These are phyloP conservation scores for Dicranocentrus wangi DNA, from an alignment of 2,888 invertebrate species.

Conservation along the genomic window DNA sequence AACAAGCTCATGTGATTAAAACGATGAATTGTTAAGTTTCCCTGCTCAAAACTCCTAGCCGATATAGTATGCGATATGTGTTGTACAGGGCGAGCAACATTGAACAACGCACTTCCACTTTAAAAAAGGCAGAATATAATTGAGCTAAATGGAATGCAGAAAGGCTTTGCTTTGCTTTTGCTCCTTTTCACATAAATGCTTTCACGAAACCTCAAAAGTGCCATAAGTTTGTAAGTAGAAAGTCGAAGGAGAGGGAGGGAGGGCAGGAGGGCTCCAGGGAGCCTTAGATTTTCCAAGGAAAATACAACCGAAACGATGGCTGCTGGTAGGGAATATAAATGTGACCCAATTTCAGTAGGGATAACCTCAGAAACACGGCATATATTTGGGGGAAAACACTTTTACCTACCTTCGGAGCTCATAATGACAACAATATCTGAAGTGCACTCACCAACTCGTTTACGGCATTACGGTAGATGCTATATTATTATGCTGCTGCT, in stretches of 20 bases:
- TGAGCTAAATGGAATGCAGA: too few species aligned
- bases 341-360: conserved; percentile 13
- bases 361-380: conserved; percentile 16
- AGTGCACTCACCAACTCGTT: too few species aligned
- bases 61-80: neutral
- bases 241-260: neutral
- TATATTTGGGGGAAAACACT: too few species aligned
- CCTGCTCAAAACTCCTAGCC: neutral
- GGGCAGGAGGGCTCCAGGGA: conserved; percentile 39
- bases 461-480: too few species aligned
- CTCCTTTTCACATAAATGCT: conserved; percentile 35
- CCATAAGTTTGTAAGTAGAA: conserved; percentile 39
- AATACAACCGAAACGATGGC: conserved; percentile 12
- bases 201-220: conserved; percentile 45
- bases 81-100: neutral
- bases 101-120: neutral
- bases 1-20: conserved; percentile 22
- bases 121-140: neutral
- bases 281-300: conserved; percentile 21
- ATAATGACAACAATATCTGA: too few species aligned
- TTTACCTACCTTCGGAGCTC: too few species aligned
- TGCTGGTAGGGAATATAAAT: conserved; percentile 7
- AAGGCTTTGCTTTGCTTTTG: too few species aligned
- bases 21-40: conserved; percentile 12
- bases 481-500: too few species aligned